A percentile compares a stretch with the other conserved stretches of the same genome.
phyloP scores from a whole-genome alignment of 2,797 vertebrate species.

The Australoheros facetus region DNA sequence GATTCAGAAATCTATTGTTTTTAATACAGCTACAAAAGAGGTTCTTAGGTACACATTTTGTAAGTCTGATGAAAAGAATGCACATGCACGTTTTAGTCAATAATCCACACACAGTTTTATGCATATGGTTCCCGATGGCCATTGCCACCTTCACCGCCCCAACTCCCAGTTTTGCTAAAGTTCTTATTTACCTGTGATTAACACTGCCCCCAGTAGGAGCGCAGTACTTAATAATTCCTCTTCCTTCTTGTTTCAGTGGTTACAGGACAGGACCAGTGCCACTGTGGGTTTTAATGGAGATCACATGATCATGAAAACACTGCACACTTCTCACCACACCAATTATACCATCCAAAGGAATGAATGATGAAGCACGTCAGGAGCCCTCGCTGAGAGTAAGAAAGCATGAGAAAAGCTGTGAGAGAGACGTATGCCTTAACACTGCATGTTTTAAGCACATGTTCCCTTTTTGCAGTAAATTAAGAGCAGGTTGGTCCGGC shows the following conservation, averaged over 20 bases:
- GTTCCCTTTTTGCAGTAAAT: constrained; percentile 49
- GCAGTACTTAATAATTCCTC: constrained; percentile 43
- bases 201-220: constrained; percentile 27
- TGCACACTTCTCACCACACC: constrained; percentile 26
- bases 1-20: accelerated
- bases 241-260: constrained; percentile 24
- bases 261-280: constrained; percentile 15
- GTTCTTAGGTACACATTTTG: neutral
- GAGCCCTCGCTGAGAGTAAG: constrained; percentile 7
- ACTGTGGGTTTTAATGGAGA: constrained; percentile 43
- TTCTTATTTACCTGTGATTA: constrained; percentile 60
- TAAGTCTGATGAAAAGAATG: neutral
- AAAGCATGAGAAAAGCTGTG: constrained; percentile 3
- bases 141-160: neutral
- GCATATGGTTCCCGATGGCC: neutral
- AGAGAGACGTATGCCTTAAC: constrained; percentile 9
- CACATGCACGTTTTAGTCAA: neutral
- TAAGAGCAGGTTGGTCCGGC: constrained; percentile 45
- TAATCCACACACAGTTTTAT: neutral
- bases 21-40: neutral
- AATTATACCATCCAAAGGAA: constrained; percentile 40
- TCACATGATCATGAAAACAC: constrained; percentile 33
- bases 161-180: constrained; percentile 34
- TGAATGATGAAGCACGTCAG: constrained; percentile 48
- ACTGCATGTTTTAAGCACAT: constrained; percentile 40